Percentiles rank a stretch among this genome's conserved stretches.
Conservation (phyloP, 2,797 vertebrate species). For the Anomalospiza imberbis region DNA sequence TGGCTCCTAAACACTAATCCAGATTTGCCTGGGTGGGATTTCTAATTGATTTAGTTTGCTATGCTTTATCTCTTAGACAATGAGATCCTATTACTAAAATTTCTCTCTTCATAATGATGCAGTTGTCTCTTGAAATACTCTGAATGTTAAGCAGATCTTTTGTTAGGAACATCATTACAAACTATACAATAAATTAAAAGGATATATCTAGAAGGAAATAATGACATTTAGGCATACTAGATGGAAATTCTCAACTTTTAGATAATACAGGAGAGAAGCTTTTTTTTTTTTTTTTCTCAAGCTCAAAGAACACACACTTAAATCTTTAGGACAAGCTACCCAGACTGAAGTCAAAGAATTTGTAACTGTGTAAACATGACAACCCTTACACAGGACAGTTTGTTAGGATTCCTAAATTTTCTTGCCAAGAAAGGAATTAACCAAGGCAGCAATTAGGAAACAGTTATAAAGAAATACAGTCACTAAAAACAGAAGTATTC, state of each 20-base stretch:
- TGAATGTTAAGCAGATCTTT: not conserved
- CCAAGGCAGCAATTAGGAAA: not conserved
- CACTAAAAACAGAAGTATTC: not conserved
- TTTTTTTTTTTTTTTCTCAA: not conserved
- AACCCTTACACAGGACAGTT: not conserved
- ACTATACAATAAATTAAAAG: not conserved
- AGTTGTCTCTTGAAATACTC: not conserved
- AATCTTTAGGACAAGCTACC: not conserved
- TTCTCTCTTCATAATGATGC: not conserved
- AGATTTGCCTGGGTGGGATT: not conserved
- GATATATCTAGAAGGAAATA: not conserved
- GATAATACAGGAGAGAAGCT: rapidly evolving
- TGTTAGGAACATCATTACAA: not conserved
- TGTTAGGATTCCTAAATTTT: not conserved
- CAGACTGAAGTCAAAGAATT: not conserved
- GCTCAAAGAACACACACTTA: not conserved
- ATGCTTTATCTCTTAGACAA: not conserved
- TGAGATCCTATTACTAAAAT: not conserved
- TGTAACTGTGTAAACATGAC: not conserved
- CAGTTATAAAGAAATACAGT: not conserved
- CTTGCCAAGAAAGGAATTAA: not conserved
- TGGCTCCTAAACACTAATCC: not conserved
- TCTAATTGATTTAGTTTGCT: not conserved
- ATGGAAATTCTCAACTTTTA: not conserved
- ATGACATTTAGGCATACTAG: not conserved